Conservation (phyloP, 2,888 invertebrate species). For the Steinernema carpocapsae region DNA sequence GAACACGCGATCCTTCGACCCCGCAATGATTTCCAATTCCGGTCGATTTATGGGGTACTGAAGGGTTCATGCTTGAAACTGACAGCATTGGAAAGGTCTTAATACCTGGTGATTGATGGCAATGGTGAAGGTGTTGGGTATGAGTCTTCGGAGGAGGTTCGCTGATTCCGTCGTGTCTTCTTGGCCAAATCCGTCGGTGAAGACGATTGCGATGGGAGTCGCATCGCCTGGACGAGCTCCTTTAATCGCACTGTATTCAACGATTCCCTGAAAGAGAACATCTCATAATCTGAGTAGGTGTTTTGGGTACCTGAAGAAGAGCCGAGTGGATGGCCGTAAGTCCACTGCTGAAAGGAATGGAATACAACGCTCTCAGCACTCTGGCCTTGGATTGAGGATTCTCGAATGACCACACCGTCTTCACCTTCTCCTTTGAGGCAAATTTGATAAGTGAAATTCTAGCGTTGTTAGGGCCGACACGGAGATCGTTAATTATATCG, state of each 20-base stretch:
- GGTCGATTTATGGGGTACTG: slow-evolving; percentile 45
- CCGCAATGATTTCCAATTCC: slow-evolving; percentile 45
- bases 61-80: too few relatives aligned
- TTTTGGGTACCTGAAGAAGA: slow-evolving; percentile 40
- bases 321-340: slow-evolving; percentile 56
- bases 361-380: slow-evolving; percentile 43
- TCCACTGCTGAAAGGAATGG: slow-evolving; percentile 52
- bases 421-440: slow-evolving; percentile 54
- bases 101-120: slow-evolving; percentile 56
- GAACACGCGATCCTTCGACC: slow-evolving; percentile 44
- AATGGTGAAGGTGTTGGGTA: slow-evolving; percentile 58
- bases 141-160: slow-evolving; percentile 43
- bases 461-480: slow-evolving; percentile 55
- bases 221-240: slow-evolving; percentile 57
- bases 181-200: slow-evolving; percentile 60
- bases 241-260: slow-evolving; percentile 47
- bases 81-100: neutral
- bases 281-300: neutral
- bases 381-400: slow-evolving; percentile 39
- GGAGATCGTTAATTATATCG: slow-evolving; percentile 49
- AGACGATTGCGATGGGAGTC: slow-evolving; percentile 55
- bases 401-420: slow-evolving; percentile 52
- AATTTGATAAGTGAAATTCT: slow-evolving; percentile 60
- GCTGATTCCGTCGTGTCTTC: slow-evolving; percentile 50
- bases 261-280: slow-evolving; percentile 46